Percentiles rank a stretch among this genome's conserved stretches.
Conservation (phyloP, 2,113 vertebrate genomes). For the Gymnorhina tibicen region DNA sequence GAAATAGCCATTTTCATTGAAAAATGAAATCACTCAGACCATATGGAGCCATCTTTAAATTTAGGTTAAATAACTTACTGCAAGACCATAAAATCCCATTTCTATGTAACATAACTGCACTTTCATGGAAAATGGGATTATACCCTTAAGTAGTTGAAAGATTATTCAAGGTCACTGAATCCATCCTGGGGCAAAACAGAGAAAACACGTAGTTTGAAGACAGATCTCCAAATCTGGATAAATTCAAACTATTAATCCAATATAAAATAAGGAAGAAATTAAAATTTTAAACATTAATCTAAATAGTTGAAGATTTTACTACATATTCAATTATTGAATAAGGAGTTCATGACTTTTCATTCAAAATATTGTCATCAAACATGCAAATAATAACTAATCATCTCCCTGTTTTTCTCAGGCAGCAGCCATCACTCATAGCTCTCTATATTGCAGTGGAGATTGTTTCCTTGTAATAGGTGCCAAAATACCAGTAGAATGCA, state of each 20-base stretch:
- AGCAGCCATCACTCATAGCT: neutral
- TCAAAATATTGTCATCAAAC: neutral
- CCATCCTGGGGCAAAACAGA: neutral
- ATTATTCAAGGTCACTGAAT: constrained; percentile 27
- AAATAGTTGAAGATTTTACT: neutral
- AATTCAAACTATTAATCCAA: neutral
- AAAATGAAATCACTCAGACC: constrained; percentile 14
- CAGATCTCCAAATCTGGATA: neutral
- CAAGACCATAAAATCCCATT: constrained; percentile 37
- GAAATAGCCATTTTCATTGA: neutral
- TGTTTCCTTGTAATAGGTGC: neutral
- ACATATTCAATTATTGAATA: neutral
- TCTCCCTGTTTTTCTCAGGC: neutral
- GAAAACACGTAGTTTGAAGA: neutral
- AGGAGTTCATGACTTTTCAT: neutral
- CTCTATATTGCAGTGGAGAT: neutral
- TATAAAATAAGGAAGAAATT: neutral
- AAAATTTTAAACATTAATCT: neutral
- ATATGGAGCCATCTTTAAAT: neutral
- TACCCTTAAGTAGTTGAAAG: neutral
- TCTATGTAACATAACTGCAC: constrained; percentile 1
- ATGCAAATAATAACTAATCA: neutral
- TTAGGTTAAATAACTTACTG: constrained; percentile 42
- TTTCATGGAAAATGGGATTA: constrained; percentile 46
- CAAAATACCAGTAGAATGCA: neutral